Base-by-base conservation (phyloP, 2,888 invertebrate genomes). In the Trissolcus japonicus region DNA sequence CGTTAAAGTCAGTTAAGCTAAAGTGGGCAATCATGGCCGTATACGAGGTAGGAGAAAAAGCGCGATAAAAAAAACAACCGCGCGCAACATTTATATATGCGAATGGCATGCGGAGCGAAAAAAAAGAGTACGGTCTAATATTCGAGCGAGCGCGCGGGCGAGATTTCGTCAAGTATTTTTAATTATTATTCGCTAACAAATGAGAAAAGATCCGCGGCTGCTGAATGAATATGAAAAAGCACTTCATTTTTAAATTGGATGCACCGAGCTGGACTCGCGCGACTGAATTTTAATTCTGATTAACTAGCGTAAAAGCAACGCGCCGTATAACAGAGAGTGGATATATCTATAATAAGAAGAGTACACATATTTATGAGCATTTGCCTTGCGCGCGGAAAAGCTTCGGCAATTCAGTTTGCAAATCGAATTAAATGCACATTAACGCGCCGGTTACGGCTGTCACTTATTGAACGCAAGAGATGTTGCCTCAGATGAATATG, bases 181-280 rank as follows among this genome's bases (percentile, higher is more conserved):
- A 87, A 87, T 87, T 86, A 86, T 85, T 86, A 86, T 86, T 86
- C 83, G 81, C 83, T 82, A 83, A 85, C 84, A 85, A 85, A 85
- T 84, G 62, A 74, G 66, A 53, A 51, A 68, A 53, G 66, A 78
- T 74, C 69, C 66, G 76, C 59, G 69, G 54, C 74, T 65, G 72
- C 61, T 69, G 74, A 82, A 83, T 83, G 86, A 86, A 86, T 86
- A 86, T 86, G 85, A 87, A 87, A 86, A 86, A 86, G 85, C 85
- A 85, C 85, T 85, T 85, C 83, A 83, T 86, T 86, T 85, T 86
- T 85, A 80, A 86, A 87, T 87, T 85, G 85, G 81, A 85, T 83
- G 82, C 83, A 81, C 75, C 78, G 77, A 79, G 78, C 79, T 73
- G 79, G 72, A 65, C 80, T 82, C 78, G 79, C 78, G 79, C 80